Percentiles rank a stretch among this genome's conserved stretches.
phyloP scores from a whole-genome alignment of 35 echinoderm and acorn worm genomes.

The Hemicentrotus pulcherrimus region DNA sequence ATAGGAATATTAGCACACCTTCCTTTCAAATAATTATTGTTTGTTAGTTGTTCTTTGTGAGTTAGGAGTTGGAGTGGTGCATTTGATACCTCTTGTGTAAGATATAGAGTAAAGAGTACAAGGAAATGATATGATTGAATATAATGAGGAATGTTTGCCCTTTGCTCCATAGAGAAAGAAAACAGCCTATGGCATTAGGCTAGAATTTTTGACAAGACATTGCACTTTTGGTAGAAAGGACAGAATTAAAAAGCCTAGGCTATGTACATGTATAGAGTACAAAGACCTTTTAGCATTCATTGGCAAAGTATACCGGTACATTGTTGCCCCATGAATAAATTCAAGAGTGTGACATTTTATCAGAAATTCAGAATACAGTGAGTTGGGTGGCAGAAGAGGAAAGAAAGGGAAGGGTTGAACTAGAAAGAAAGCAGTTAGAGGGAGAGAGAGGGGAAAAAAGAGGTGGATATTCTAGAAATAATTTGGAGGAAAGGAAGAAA shows the following conservation, averaged over 20 bases:
- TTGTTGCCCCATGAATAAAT: background rate
- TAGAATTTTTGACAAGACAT: background rate
- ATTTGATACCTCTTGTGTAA: background rate
- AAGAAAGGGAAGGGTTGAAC: no score
- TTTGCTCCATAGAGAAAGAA: background rate
- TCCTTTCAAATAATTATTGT: background rate
- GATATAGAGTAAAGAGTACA: background rate
- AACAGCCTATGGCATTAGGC: background rate
- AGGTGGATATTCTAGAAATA: background rate
- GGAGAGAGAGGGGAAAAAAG: no score
- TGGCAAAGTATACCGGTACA: background rate
- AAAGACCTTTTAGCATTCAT: background rate
- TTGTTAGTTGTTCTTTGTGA: background rate
- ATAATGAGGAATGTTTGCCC: background rate
- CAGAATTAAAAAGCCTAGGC: background rate
- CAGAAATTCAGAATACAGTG: no score
- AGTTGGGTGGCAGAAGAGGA: no score
- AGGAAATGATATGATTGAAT: background rate
- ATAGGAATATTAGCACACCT: background rate
- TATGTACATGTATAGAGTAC: background rate
- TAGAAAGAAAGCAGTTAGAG: no score
- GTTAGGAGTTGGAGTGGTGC: background rate
- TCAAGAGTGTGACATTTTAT: background rate
- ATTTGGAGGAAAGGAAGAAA: background rate
- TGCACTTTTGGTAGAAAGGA: background rate